Evolutionary conservation across 1,140 invertebrate genomes (phyloP).

Genomic region (Bombyx mori): ASM3026992v2 NC_085112.1:10675501-10676000

Average conservation of each 20-base stretch:
- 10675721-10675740: not conserved
- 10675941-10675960: conserved; percentile 41
- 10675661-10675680: not conserved
- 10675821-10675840: conserved; percentile 20
- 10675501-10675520: conserved; percentile 10
- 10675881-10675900: conserved; percentile 38
- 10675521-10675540: conserved; percentile 5
- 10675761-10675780: too few relatives aligned
- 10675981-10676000: conserved; percentile 33
- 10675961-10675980: conserved; percentile 33
- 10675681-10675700: not conserved
- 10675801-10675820: not conserved
- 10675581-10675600: conserved; percentile 15
- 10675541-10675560: conserved; percentile 10
- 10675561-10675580: conserved; percentile 16
- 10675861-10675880: conserved; percentile 50
- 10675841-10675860: conserved; percentile 42
- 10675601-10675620: conserved; percentile 7
- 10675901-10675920: conserved; percentile 41
- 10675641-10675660: too few relatives aligned
- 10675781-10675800: too few relatives aligned
- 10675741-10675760: too few relatives aligned
- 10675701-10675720: too few relatives aligned
- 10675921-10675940: conserved; percentile 33
- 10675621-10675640: not conserved